phyloP scores from a whole-genome alignment of 2,797 vertebrate species.

The Hydrophis major region DNA sequence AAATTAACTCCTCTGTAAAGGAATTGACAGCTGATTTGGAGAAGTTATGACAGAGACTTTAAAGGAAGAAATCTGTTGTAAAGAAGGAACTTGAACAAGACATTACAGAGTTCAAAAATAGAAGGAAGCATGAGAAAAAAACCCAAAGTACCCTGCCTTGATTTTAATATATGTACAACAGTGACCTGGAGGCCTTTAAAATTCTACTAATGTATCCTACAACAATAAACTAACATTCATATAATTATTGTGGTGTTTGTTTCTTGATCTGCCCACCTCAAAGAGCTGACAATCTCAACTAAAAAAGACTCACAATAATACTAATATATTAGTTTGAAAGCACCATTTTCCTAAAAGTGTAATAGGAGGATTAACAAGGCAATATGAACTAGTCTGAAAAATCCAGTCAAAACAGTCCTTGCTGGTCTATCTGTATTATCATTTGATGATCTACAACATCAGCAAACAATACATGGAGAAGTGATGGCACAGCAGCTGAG shows the following conservation, averaged over 20 bases:
- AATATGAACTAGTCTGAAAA: slow-evolving; percentile 16
- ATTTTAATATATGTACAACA: not conserved
- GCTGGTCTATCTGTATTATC: not conserved
- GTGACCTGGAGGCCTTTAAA: not conserved
- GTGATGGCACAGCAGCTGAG: slow-evolving; percentile 36
- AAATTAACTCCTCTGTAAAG: not conserved
- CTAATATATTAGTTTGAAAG: not conserved
- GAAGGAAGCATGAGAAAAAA: not conserved
- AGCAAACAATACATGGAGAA: slow-evolving; percentile 26
- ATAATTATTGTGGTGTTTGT: not conserved
- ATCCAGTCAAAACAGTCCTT: not conserved
- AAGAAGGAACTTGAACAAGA: not conserved
- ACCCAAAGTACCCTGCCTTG: not conserved
- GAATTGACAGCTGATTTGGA: not conserved
- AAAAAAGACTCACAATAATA: not conserved
- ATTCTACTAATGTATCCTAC: not conserved
- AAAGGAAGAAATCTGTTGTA: not conserved
- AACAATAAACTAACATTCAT: not conserved
- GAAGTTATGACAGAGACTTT: not conserved
- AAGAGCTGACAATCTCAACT: not conserved
- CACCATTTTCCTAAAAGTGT: not conserved
- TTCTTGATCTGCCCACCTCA: not conserved
- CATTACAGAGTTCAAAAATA: not conserved
- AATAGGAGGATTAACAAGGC: slow-evolving; percentile 18
- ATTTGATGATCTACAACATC: slow-evolving; percentile 13